Evolutionary conservation across 1,140 invertebrate genomes (phyloP).

Genomic region (Microplitis demolitor): DNA sequence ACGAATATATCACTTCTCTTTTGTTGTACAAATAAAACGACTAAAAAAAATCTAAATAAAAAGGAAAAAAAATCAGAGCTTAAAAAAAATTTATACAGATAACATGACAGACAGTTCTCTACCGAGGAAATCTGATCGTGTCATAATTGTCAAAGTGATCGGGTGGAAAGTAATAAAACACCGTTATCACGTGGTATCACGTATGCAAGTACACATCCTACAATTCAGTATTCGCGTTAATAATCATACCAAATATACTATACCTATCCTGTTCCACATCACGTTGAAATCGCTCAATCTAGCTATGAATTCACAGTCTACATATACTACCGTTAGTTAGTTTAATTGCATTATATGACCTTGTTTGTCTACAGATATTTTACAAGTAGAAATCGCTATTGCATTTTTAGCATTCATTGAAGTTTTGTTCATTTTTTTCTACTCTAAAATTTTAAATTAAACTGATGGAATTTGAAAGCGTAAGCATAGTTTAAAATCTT

Average conservation of each 20-base stretch:
- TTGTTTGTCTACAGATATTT: too few relatives aligned
- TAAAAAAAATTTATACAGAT: background rate
- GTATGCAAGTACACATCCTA: constrained; percentile 1
- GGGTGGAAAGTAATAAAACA: constrained; percentile 30
- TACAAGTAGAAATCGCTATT: too few relatives aligned
- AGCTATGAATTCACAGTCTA: constrained; percentile 29
- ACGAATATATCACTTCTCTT: too few relatives aligned
- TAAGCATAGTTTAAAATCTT: too few relatives aligned
- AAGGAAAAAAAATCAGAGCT: background rate
- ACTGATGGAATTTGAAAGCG: too few relatives aligned
- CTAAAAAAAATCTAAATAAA: constrained; percentile 8
- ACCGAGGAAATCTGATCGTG: constrained; percentile 19
- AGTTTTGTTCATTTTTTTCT: too few relatives aligned
- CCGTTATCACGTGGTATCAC: constrained; percentile 19
- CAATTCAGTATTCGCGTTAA: constrained; percentile 39
- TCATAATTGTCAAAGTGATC: constrained; percentile 17
- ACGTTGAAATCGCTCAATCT: constrained; percentile 50
- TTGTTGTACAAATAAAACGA: background rate
- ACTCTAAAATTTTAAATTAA: too few relatives aligned
- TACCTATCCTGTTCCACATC: constrained; percentile 27
- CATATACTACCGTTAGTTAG: constrained; percentile 42
- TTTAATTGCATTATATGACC: constrained; percentile 40
- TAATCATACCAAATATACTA: constrained; percentile 34
- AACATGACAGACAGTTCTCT: constrained; percentile 23
- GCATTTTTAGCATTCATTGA: too few relatives aligned